Conservation (phyloP, 2,888 invertebrate species). For the Archips crataeganus region DNA sequence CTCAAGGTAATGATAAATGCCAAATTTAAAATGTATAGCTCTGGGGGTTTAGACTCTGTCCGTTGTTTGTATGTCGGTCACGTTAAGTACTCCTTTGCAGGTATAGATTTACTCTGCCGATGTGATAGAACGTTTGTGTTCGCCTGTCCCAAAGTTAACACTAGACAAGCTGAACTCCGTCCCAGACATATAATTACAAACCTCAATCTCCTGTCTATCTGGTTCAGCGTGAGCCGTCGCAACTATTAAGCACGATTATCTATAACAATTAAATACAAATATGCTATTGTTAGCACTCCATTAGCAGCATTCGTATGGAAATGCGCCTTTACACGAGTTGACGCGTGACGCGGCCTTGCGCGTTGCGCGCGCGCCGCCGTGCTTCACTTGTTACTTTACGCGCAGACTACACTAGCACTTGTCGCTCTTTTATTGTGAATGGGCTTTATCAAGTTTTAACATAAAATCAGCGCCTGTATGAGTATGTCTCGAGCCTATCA, state of each 20-base stretch:
- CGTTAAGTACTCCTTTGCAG: too few relatives aligned
- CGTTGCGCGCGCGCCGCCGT: conserved; percentile 9
- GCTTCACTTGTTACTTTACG: background rate
- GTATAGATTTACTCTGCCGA: too few relatives aligned
- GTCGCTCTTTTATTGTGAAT: background rate
- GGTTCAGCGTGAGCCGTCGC: conserved; percentile 3
- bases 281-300: conserved; percentile 7
- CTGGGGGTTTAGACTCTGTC: too few relatives aligned
- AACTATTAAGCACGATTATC: conserved; percentile 17
- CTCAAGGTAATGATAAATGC: too few relatives aligned
- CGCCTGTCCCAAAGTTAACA: too few relatives aligned
- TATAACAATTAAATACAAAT: conserved; percentile 25
- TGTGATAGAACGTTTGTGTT: too few relatives aligned
- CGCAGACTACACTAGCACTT: background rate
- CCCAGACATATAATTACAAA: background rate
- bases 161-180: background rate
- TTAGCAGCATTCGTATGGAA: conserved; percentile 9
- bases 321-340: background rate
- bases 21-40: too few relatives aligned
- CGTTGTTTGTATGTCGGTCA: too few relatives aligned
- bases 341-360: background rate
- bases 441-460: background rate
- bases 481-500: too few relatives aligned
- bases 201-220: background rate
- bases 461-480: background rate